These are phyloP conservation scores for Aphodius granarius DNA, from an alignment of 2,888 invertebrate genomes.

Conservation along the genomic window DNA sequence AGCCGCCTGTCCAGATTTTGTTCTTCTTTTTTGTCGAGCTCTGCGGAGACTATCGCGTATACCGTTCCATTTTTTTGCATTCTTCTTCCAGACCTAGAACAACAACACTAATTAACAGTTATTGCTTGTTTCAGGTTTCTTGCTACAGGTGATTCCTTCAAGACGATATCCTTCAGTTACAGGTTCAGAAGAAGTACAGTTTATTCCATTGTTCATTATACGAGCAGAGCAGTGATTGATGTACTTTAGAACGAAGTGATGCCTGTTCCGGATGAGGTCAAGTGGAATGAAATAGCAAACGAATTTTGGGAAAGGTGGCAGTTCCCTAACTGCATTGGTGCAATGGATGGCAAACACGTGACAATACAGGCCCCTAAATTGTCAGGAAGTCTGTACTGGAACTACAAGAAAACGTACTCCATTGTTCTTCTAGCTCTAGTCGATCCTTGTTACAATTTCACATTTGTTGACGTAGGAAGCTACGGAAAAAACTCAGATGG, in stretches of 20 bases:
- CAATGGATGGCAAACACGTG: constrained; percentile 35
- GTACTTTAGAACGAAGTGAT: constrained; percentile 35
- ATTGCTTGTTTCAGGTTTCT: constrained; percentile 35
- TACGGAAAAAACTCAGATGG: constrained; percentile 18
- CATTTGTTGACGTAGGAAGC: constrained; percentile 9
- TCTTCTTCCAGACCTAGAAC: constrained; percentile 26
- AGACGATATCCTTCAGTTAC: constrained; percentile 35
- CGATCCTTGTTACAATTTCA: constrained; percentile 33
- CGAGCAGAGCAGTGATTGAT: constrained; percentile 31
- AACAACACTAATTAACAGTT: constrained; percentile 14
- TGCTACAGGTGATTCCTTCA: constrained; percentile 35
- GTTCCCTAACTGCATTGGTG: constrained; percentile 33
- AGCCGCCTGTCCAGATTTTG: constrained; percentile 36
- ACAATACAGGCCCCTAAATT: constrained; percentile 34
- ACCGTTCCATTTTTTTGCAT: constrained; percentile 32
- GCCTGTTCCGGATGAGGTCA: constrained; percentile 32
- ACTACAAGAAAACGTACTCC: constrained; percentile 35
- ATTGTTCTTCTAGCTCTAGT: constrained; percentile 35
- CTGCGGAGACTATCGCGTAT: constrained; percentile 33
- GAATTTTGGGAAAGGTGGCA: constrained; percentile 31
- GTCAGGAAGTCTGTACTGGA: constrained; percentile 33
- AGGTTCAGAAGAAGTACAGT: constrained; percentile 34
- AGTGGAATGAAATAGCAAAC: constrained; percentile 33
- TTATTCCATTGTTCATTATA: constrained; percentile 31
- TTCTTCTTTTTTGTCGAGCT: constrained; percentile 34